Evolutionary conservation across 2,888 invertebrate species (phyloP).

Genomic region (Eulithis prunata): DNA sequence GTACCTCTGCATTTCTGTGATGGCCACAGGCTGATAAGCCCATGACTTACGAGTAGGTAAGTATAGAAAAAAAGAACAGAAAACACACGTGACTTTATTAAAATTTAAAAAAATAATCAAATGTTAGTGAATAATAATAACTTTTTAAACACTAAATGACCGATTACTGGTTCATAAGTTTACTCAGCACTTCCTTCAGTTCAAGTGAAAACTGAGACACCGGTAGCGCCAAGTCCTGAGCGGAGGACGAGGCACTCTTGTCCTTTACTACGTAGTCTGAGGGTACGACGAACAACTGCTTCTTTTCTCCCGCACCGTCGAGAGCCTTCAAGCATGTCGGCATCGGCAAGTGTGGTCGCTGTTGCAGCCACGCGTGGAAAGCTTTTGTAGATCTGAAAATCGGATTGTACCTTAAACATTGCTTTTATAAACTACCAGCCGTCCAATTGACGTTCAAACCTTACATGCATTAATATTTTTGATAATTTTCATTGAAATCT

Average conservation of each 20-base stretch:
- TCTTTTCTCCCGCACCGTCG: constrained; percentile 59
- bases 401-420: not conserved
- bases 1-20: no score
- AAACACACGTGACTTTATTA: constrained; percentile 1
- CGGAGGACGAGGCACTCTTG: constrained; percentile 46
- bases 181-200: constrained; percentile 72
- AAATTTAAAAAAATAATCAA: not conserved
- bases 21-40: no score
- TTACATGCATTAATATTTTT: no score
- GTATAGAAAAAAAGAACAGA: not conserved
- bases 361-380: constrained; percentile 66
- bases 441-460: no score
- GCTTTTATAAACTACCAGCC: not conserved
- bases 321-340: constrained; percentile 60
- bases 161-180: constrained; percentile 53
- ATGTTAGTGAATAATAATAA: no score
- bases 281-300: constrained; percentile 67
- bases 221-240: constrained; percentile 67
- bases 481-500: no score
- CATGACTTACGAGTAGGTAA: not conserved
- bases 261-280: constrained; percentile 68
- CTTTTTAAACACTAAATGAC: not conserved
- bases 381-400: constrained; percentile 71
- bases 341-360: constrained; percentile 65
- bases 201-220: constrained; percentile 73